Percentiles rank a stretch among this genome's conserved stretches.
These are phyloP conservation scores for Lasioglossum morio DNA, from an alignment of 2,888 invertebrate genomes.

Conservation along the genomic window DNA sequence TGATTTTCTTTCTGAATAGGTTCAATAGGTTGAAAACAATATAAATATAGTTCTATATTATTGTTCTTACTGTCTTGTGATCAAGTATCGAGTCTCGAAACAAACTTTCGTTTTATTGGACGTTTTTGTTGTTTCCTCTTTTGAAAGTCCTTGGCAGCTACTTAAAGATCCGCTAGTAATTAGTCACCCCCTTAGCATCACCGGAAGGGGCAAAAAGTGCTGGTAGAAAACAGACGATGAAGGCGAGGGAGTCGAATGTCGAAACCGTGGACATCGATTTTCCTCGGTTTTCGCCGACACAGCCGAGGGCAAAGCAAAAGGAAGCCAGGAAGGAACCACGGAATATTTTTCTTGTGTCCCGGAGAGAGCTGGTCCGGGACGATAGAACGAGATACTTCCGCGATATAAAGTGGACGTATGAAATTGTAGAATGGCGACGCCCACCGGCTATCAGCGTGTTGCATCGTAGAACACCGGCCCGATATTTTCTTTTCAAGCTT, in stretches of 20 bases:
- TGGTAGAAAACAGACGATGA: not conserved
- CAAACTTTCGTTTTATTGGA: not conserved
- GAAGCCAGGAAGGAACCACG: constrained; percentile 10
- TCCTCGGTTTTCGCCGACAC: constrained; percentile 54
- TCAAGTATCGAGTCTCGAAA: not conserved
- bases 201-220: not conserved
- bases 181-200: not conserved
- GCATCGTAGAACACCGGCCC: constrained; percentile 34
- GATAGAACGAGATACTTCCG: constrained; percentile 56
- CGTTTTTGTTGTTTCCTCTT: not conserved
- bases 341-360: constrained; percentile 67
- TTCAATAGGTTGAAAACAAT: not conserved
- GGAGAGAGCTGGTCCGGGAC: constrained; percentile 32
- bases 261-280: constrained; percentile 45
- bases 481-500: constrained; percentile 13
- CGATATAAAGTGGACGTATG: constrained; percentile 69
- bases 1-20: too few species aligned
- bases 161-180: not conserved
- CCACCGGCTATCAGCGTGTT: constrained; percentile 54
- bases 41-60: not conserved
- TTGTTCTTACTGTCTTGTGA: not conserved
- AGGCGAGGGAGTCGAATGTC: not conserved
- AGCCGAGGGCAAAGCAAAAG: constrained; percentile 20
- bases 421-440: constrained; percentile 65
- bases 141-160: not conserved